Evolutionary conservation across 92 coral and sea anemone genomes (phyloP).

Genomic region (Scolanthus callimorphus): DNA sequence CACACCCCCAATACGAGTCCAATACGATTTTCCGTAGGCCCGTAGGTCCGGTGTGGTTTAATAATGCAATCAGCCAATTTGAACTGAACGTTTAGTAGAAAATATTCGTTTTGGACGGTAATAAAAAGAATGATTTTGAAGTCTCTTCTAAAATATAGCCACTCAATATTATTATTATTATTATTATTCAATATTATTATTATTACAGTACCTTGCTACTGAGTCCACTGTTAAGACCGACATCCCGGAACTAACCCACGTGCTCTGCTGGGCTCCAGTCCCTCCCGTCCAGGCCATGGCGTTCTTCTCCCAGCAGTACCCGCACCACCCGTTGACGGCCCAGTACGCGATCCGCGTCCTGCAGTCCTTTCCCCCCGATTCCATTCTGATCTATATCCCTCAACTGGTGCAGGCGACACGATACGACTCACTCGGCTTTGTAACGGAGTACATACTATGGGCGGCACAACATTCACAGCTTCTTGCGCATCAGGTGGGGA

Average conservation of each 20-base stretch:
- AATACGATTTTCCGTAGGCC: too few relatives aligned
- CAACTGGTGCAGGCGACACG: constrained; percentile 95
- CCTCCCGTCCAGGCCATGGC: constrained; percentile 97
- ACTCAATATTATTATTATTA: too few relatives aligned
- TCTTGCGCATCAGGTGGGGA: constrained; percentile 99
- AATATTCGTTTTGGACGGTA: too few relatives aligned
- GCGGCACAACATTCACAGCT: constrained; percentile 95
- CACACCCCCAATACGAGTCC: too few relatives aligned
- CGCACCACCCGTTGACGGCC: constrained; percentile 91
- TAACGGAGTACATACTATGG: constrained; percentile 94
- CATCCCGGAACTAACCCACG: constrained; percentile 85
- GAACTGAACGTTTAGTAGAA: too few relatives aligned
- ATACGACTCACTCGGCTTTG: constrained; percentile 94
- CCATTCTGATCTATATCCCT: constrained; percentile 89
- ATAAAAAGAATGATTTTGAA: too few relatives aligned
- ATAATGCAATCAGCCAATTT: too few relatives aligned
- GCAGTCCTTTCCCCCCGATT: constrained; percentile 96
- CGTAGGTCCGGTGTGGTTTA: too few relatives aligned
- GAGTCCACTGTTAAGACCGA: constrained; percentile 79
- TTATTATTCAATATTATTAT: too few relatives aligned
- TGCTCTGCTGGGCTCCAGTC: constrained; percentile 95
- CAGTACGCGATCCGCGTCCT: constrained; percentile 97
- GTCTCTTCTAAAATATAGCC: too few relatives aligned
- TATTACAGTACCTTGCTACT: constrained; percentile 76
- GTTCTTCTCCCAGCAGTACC: constrained; percentile 95